phyloP scores from a whole-genome alignment of 2,113 vertebrate species.

The Epinephelus fuscoguttatus region DNA sequence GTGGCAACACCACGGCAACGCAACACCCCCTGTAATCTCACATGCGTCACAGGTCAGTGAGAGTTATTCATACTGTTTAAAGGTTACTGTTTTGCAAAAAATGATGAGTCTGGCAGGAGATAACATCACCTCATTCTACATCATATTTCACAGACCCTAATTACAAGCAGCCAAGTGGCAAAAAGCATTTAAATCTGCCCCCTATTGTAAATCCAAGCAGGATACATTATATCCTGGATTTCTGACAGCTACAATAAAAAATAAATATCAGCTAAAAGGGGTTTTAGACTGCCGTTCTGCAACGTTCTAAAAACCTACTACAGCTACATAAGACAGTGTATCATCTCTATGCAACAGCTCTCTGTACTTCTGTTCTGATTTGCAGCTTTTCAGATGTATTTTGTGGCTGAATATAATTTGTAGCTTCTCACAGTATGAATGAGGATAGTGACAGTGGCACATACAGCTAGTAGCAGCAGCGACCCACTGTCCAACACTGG shows the following conservation, averaged over 20 bases:
- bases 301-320: too few species aligned
- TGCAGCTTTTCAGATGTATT: too few species aligned
- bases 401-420: too few species aligned
- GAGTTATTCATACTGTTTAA: conserved; percentile 1
- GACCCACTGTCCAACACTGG: too few species aligned
- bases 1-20: neutral
- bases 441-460: too few species aligned
- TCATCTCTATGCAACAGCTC: too few species aligned
- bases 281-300: neutral
- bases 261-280: neutral
- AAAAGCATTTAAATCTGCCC: neutral
- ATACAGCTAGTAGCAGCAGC: too few species aligned
- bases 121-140: neutral
- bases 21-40: conserved; percentile 8
- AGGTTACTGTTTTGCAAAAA: neutral
- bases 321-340: too few species aligned
- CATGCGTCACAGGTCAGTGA: neutral
- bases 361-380: too few species aligned
- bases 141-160: neutral
- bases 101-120: neutral
- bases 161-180: neutral
- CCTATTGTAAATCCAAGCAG: neutral
- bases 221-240: neutral
- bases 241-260: neutral
- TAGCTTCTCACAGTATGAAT: too few species aligned